phyloP scores from a whole-genome alignment of 2,113 vertebrate species.

The Nycticorax nycticorax region DNA sequence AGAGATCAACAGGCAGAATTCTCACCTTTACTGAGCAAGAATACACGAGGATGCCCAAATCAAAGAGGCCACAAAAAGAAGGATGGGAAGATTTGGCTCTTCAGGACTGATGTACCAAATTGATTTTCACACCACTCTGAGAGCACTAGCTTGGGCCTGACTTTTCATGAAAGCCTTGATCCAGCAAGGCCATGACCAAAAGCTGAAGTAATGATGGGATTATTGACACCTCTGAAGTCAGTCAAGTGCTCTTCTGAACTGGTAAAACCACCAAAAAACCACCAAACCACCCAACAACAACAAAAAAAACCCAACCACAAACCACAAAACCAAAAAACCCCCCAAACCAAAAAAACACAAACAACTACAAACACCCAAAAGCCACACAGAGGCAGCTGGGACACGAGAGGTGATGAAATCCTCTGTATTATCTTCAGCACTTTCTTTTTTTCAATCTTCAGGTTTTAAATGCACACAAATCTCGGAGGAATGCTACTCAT shows the following conservation, averaged over 20 bases:
- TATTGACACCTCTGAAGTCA: neutral
- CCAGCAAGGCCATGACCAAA: neutral
- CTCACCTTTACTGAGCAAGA: neutral
- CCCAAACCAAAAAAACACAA: too few relatives aligned
- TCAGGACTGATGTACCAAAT: neutral
- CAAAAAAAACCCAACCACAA: neutral
- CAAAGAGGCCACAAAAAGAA: neutral
- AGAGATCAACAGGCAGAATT: neutral
- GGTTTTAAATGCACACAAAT: neutral
- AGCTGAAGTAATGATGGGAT: neutral
- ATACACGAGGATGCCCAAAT: neutral
- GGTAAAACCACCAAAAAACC: neutral
- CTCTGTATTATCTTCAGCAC: neutral
- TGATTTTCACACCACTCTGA: neutral
- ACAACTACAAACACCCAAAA: too few relatives aligned
- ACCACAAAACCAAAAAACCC: too few relatives aligned
- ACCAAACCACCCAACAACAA: neutral
- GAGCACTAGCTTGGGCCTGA: neutral
- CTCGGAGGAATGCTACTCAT: neutral
- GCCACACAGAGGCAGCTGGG: too few relatives aligned
- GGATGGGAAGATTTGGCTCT: neutral
- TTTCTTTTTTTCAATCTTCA: neutral
- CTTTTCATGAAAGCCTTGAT: neutral
- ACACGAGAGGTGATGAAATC: neutral
- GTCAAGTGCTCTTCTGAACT: neutral